phyloP scores from a whole-genome alignment of 2,113 vertebrate species.

The Anser cygnoides region DNA sequence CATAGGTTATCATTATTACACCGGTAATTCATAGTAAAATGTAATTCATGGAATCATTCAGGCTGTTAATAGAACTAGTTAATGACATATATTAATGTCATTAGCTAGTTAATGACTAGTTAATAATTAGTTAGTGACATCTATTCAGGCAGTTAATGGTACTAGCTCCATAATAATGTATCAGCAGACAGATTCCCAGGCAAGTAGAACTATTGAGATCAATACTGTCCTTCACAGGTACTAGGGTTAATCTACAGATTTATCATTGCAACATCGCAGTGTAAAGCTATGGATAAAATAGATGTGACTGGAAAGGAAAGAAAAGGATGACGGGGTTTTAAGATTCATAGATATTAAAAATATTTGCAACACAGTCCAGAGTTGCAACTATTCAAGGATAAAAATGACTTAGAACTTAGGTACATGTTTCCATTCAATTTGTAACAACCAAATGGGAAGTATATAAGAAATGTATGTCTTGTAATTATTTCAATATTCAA shows the following conservation, averaged over 20 bases:
- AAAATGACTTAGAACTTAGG: not conserved
- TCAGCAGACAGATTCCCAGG: not conserved
- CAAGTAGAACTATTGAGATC: not conserved
- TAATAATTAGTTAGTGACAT: slow-evolving; percentile 40
- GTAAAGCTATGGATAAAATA: not conserved
- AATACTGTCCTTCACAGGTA: not conserved
- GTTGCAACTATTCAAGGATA: not conserved
- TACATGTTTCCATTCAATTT: not conserved
- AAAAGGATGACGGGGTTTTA: not conserved
- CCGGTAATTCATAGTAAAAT: not conserved
- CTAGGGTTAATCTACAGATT: not conserved
- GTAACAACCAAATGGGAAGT: not conserved
- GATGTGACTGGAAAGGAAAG: not conserved
- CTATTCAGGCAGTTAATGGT: not conserved
- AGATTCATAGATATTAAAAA: not conserved
- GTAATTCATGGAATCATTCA: not conserved
- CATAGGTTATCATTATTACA: not conserved
- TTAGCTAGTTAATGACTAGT: slow-evolving; percentile 11
- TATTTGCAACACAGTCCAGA: not conserved
- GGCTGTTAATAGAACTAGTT: slow-evolving; percentile 18
- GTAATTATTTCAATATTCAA: not conserved
- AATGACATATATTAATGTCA: slow-evolving; percentile 21
- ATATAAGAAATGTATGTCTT: not conserved
- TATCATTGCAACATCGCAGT: not conserved
- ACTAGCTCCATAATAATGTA: not conserved